Percentiles rank a stretch among this genome's conserved stretches.
Evolutionary conservation across 2,113 vertebrate genomes (phyloP).

Genomic region (Telmatochromis sp.): DNA sequence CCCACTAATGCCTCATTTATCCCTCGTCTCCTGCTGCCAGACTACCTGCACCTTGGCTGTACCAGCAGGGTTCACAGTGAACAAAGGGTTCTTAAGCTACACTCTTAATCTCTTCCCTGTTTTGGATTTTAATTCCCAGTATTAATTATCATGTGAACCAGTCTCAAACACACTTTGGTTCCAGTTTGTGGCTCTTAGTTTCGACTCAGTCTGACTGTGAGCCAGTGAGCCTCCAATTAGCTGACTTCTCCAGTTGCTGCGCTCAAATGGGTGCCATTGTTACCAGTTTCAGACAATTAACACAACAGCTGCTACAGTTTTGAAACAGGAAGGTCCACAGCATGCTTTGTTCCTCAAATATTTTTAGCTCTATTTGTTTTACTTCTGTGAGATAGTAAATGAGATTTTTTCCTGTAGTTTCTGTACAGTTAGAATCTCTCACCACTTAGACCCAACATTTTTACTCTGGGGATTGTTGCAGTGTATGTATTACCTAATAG

Average conservation of each 20-base stretch:
- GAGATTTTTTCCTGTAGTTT: background rate
- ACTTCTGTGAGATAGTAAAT: background rate
- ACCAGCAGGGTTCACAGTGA: background rate
- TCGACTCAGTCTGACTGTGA: background rate
- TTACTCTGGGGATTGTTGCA: background rate
- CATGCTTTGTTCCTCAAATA: background rate
- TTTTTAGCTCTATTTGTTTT: background rate
- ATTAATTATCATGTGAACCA: background rate
- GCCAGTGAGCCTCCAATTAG: background rate
- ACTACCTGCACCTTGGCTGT: background rate
- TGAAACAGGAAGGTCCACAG: background rate
- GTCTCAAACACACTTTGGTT: background rate
- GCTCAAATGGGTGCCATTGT: background rate
- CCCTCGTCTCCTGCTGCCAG: background rate
- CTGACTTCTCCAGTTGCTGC: background rate
- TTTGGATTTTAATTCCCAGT: background rate
- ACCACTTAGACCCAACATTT: background rate
- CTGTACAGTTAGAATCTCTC: background rate
- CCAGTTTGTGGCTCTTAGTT: background rate
- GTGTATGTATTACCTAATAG: background rate
- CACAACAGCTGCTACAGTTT: background rate
- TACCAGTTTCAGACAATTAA: background rate
- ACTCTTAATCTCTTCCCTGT: background rate
- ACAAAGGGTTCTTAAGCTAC: background rate
- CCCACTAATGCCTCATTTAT: conserved; percentile 8